phyloP scores from a whole-genome alignment of 2,113 vertebrate species.

The Entomyzon cyanotis region DNA sequence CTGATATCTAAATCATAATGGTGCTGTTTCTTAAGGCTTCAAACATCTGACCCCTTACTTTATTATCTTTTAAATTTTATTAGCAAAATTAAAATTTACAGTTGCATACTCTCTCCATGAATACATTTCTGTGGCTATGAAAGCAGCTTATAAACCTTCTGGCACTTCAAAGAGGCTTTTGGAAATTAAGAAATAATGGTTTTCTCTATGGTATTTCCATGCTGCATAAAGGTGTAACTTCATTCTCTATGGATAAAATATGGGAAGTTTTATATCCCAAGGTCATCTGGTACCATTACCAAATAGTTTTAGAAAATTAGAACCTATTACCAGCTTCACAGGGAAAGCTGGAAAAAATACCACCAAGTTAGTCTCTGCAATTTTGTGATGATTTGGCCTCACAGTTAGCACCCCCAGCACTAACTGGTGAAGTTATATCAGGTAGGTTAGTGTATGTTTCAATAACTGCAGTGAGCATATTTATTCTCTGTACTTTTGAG shows the following conservation, averaged over 20 bases:
- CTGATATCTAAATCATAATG: conserved; percentile 49
- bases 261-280: not conserved
- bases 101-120: not conserved
- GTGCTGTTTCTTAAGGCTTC: conserved; percentile 33
- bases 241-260: not conserved
- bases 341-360: not conserved
- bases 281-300: not conserved
- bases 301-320: not conserved
- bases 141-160: not conserved
- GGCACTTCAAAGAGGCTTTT: not conserved
- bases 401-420: not conserved
- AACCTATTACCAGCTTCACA: not conserved
- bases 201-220: not conserved
- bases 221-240: not conserved
- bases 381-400: not conserved
- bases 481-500: not conserved
- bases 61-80: conserved; percentile 58
- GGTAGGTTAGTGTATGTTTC: not conserved
- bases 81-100: conserved; percentile 38
- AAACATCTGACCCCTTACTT: conserved; percentile 43
- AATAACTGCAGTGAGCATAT: not conserved
- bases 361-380: not conserved
- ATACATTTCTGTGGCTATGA: not conserved
- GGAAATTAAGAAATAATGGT: not conserved
- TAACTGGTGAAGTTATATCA: not conserved